Evolutionary conservation across 2,888 invertebrate genomes (phyloP).

Genomic region (Harpalus rubripes): DNA sequence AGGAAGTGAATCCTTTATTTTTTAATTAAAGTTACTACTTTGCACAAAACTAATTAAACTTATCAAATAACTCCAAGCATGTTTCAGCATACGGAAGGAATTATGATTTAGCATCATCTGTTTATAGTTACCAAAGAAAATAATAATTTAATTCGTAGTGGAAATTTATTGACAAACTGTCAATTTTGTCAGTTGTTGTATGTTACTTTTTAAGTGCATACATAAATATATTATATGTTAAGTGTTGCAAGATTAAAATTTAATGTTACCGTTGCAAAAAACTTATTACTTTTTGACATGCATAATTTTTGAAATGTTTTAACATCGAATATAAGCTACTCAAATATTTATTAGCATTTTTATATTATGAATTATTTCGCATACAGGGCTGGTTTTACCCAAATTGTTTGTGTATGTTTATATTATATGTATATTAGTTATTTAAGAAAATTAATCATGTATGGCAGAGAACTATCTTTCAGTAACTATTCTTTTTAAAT

Average conservation of each 20-base stretch:
- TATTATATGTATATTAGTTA: neutral
- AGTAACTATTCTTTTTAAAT: too few relatives aligned
- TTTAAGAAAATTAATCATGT: neutral
- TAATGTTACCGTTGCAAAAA: slow-evolving; percentile 43
- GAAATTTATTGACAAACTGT: slow-evolving; percentile 28
- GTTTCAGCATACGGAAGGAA: slow-evolving; percentile 33
- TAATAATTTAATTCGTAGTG: slow-evolving; percentile 28
- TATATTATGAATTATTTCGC: neutral
- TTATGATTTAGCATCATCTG: slow-evolving; percentile 12
- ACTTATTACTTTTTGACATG: slow-evolving; percentile 31
- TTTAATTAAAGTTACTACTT: slow-evolving; percentile 22
- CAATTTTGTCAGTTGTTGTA: slow-evolving; percentile 36
- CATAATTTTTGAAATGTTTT: slow-evolving; percentile 10
- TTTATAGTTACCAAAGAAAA: slow-evolving; percentile 11
- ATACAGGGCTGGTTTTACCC: neutral
- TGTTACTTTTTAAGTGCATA: slow-evolving; percentile 39
- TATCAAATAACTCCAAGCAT: neutral
- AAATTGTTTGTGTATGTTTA: neutral
- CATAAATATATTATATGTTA: slow-evolving; percentile 50
- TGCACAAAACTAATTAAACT: slow-evolving; percentile 7
- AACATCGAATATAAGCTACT: slow-evolving; percentile 38
- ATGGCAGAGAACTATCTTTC: too few relatives aligned
- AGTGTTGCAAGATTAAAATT: slow-evolving; percentile 50
- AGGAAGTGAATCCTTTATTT: slow-evolving; percentile 10
- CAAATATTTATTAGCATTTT: slow-evolving; percentile 36